Conservation (phyloP, 2,888 invertebrate genomes). For the Mycogona germanica region DNA sequence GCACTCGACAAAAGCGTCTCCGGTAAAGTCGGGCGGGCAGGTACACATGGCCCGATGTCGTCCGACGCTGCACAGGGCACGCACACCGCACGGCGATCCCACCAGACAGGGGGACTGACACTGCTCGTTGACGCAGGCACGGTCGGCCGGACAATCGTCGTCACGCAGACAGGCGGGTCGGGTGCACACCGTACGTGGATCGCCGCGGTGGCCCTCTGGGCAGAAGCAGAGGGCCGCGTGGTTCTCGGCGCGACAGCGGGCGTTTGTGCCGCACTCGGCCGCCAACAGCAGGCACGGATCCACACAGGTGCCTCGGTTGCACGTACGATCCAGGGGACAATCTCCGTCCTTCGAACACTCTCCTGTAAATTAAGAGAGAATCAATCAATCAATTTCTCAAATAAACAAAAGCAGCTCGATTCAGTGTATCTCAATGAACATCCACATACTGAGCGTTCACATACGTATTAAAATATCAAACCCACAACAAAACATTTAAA, state of each 20-base stretch:
- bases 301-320: slow-evolving; percentile 58
- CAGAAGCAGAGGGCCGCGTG: slow-evolving; percentile 23
- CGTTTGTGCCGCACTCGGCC: slow-evolving; percentile 30
- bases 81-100: slow-evolving; percentile 46
- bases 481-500: background rate
- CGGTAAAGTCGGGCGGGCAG: slow-evolving; percentile 61
- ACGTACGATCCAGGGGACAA: slow-evolving; percentile 53
- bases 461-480: background rate
- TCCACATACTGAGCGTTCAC: no score
- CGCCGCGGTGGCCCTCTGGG: slow-evolving; percentile 26
- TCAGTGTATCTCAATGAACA: no score
- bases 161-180: slow-evolving; percentile 71
- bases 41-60: slow-evolving; percentile 53
- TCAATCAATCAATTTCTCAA: no score
- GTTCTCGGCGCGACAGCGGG: slow-evolving; percentile 19
- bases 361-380: slow-evolving; percentile 5
- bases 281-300: slow-evolving; percentile 48
- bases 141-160: slow-evolving; percentile 73
- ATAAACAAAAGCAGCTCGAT: no score
- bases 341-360: slow-evolving; percentile 24
- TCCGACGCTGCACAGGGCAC: slow-evolving; percentile 43
- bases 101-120: slow-evolving; percentile 62
- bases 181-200: slow-evolving; percentile 20
- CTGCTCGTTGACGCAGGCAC: slow-evolving; percentile 71
- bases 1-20: slow-evolving; percentile 31